A percentile compares a stretch with the other conserved stretches of the same genome.
Conservation (phyloP, 2,888 invertebrate species). For the Lissocephala sabroskyi region DNA sequence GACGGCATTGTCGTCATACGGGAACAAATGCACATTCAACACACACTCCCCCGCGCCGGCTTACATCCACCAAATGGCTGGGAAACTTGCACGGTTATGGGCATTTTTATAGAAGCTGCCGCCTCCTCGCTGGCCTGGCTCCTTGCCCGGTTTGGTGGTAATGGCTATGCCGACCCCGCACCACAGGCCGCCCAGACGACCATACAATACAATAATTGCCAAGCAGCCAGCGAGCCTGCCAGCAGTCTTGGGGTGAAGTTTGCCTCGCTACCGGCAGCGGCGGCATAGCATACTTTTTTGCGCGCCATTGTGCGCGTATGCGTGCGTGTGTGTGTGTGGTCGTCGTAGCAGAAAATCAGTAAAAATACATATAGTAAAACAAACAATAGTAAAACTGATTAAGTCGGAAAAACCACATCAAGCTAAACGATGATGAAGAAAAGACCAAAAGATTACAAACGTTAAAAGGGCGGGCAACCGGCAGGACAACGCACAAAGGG, state of each 20-base stretch:
- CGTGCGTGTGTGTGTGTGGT: slow-evolving; percentile 12
- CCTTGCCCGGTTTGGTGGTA: too few relatives aligned
- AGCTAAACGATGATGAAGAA: slow-evolving; percentile 60
- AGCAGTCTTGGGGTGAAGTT: too few relatives aligned
- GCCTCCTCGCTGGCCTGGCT: too few relatives aligned
- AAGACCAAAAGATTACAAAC: slow-evolving; percentile 62
- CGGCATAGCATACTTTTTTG: too few relatives aligned
- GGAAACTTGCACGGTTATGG: too few relatives aligned
- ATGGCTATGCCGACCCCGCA: slow-evolving; percentile 19
- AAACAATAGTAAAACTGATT: slow-evolving; percentile 67
- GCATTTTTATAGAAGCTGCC: too few relatives aligned
- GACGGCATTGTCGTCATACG: too few relatives aligned
- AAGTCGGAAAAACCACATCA: slow-evolving; percentile 63
- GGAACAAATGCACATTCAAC: too few relatives aligned
- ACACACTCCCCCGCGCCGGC: too few relatives aligned
- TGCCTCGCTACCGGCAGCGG: too few relatives aligned
- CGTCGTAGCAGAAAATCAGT: slow-evolving; percentile 1
- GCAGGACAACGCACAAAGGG: background rate
- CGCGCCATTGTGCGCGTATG: background rate
- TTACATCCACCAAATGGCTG: too few relatives aligned
- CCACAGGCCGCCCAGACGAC: slow-evolving; percentile 7
- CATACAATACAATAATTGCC: slow-evolving; percentile 31
- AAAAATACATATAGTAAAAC: slow-evolving; percentile 39
- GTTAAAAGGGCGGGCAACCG: slow-evolving; percentile 25
- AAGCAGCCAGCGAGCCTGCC: background rate